These are phyloP conservation scores for Drosophila navojoa DNA, from an alignment of 1,140 invertebrate species.

Conservation along the genomic window DNA sequence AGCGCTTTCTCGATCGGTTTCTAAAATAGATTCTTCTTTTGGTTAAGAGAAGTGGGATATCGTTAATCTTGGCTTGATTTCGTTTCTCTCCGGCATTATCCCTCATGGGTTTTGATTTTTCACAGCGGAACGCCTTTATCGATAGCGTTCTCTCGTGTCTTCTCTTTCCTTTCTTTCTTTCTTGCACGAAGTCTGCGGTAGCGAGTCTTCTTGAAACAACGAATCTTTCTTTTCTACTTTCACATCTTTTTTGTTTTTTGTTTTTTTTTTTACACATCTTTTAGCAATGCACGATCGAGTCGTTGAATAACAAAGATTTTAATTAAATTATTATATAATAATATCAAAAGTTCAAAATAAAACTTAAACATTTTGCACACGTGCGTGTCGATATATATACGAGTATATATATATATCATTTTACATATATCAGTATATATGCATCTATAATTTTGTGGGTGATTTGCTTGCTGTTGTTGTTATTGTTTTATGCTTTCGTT, in stretches of 20 bases:
- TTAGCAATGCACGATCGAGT: conserved; percentile 19
- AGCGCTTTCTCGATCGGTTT: conserved; percentile 31
- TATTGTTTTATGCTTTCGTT: conserved; percentile 32
- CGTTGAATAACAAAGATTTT: conserved; percentile 55
- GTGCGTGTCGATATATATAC: not conserved
- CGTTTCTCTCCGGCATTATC: not conserved
- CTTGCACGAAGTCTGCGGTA: not conserved
- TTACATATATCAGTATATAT: conserved; percentile 17
- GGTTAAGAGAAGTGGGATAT: not conserved
- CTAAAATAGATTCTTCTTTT: not conserved
- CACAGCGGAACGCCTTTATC: conserved; percentile 14
- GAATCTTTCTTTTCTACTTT: not conserved
- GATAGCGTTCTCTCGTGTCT: not conserved
- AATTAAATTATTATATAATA: conserved; percentile 58
- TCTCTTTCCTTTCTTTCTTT: not conserved
- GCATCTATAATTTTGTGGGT: conserved; percentile 31
- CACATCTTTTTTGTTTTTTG: not conserved
- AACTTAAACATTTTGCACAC: conserved; percentile 53
- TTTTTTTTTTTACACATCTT: conserved; percentile 8
- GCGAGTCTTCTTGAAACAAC: conserved; percentile 5
- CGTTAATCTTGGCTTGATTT: conserved; percentile 3
- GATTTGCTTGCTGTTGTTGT: conserved; percentile 35
- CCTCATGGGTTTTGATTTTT: not conserved
- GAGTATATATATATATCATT: conserved; percentile 7
- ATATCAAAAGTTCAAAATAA: conserved; percentile 68